A percentile compares a stretch with the other conserved stretches of the same genome.
phyloP scores from a whole-genome alignment of 2,113 vertebrate genomes.

The zebrafish (Danio rerio) region DNA sequence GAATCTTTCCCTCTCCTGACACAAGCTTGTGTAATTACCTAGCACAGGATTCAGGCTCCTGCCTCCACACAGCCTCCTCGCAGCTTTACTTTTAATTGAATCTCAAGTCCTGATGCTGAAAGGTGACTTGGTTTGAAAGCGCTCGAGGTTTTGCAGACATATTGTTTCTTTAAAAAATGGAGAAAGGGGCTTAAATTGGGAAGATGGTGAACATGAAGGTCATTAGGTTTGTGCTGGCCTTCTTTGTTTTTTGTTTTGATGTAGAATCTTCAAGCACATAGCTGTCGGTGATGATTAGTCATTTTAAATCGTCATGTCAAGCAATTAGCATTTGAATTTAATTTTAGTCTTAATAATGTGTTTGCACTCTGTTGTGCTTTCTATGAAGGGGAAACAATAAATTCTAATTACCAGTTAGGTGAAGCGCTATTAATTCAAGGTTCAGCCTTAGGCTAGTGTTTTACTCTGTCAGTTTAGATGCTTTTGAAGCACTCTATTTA shows the following conservation, averaged over 20 bases:
- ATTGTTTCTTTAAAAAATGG: conserved; percentile 13
- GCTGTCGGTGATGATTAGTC: conserved; percentile 31
- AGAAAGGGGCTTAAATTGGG: background rate
- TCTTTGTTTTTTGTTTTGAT: conserved; percentile 14
- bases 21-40: conserved; percentile 46
- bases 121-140: conserved; percentile 17
- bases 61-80: conserved; percentile 9
- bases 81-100: conserved; percentile 43
- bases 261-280: conserved; percentile 9
- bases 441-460: conserved; percentile 33
- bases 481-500: background rate
- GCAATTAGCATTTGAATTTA: conserved; percentile 41
- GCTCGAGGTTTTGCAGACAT: background rate
- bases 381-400: conserved; percentile 57
- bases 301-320: background rate
- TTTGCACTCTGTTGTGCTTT: conserved; percentile 40
- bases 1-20: background rate
- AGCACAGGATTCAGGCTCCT: conserved; percentile 34
- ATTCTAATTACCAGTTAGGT: conserved; percentile 49
- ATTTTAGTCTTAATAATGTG: conserved; percentile 45
- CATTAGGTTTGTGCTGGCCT: background rate
- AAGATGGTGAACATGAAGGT: background rate
- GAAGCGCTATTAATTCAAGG: conserved; percentile 23
- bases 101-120: conserved; percentile 44
- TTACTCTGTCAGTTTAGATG: conserved; percentile 17